phyloP scores from a whole-genome alignment of 2,113 vertebrate species.

The Lethenteron reissneri region DNA sequence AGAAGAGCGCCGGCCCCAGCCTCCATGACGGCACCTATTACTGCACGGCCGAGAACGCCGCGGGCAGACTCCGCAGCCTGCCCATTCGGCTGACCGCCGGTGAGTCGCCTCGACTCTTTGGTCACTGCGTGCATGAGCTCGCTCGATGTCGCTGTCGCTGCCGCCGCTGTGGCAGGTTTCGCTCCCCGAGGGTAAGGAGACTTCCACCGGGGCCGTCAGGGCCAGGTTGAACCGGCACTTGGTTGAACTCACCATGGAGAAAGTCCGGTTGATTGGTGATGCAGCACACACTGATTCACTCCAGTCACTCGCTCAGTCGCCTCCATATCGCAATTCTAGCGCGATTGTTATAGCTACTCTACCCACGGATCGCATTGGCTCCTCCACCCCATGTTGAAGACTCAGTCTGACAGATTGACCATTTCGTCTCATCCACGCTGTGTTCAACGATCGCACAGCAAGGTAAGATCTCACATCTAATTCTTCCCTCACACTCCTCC shows the following conservation, averaged over 20 bases:
- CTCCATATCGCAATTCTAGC: too few relatives aligned
- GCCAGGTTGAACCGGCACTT: not conserved
- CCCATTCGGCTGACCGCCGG: not conserved
- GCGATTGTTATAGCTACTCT: too few relatives aligned
- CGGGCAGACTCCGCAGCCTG: slow-evolving; percentile 1
- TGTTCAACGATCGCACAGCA: too few relatives aligned
- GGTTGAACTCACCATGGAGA: not conserved
- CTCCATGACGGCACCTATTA: not conserved
- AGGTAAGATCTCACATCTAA: too few relatives aligned
- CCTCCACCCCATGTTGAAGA: too few relatives aligned
- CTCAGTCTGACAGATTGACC: too few relatives aligned
- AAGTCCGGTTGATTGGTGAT: not conserved
- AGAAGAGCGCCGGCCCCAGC: not conserved
- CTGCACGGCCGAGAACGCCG: slow-evolving; percentile 3
- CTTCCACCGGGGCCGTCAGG: not conserved
- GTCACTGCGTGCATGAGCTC: not conserved
- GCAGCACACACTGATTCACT: too few relatives aligned
- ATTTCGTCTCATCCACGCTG: too few relatives aligned
- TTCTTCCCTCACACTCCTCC: too few relatives aligned
- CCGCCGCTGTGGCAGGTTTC: not conserved
- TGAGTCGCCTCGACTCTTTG: not conserved
- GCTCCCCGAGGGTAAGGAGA: not conserved
- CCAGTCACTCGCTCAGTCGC: too few relatives aligned
- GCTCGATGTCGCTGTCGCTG: not conserved
- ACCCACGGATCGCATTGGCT: too few relatives aligned